Evolutionary conservation across 2,888 invertebrate species (phyloP).

Genomic region (Leptarthrus brevirostris): DNA sequence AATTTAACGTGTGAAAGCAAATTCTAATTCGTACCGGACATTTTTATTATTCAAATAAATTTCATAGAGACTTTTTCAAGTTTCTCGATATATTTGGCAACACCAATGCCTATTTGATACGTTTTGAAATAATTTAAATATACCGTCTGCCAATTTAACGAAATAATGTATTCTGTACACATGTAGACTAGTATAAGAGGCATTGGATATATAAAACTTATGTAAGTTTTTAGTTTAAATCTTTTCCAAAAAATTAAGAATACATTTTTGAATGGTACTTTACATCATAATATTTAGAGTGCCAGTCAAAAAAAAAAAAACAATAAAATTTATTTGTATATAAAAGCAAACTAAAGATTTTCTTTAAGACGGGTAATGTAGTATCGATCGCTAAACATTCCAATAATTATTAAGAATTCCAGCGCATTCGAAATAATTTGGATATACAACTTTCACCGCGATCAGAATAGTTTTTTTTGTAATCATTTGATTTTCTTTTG

Average conservation of each 20-base stretch:
- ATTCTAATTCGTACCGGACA: neutral
- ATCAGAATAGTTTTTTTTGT: constrained; percentile 4
- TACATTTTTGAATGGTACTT: neutral
- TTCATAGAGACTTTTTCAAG: constrained; percentile 1
- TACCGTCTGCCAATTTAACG: constrained; percentile 44
- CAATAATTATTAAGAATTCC: constrained; percentile 37
- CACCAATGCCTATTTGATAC: constrained; percentile 30
- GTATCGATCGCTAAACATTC: constrained; percentile 23
- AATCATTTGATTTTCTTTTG: neutral
- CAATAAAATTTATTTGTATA: neutral
- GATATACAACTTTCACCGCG: constrained; percentile 6
- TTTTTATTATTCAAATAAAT: neutral
- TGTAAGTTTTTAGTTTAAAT: neutral
- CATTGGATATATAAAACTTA: constrained; percentile 46
- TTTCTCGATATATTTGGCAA: constrained; percentile 8
- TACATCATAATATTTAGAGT: neutral
- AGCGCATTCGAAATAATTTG: constrained; percentile 36
- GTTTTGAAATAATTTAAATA: neutral
- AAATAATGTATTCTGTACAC: constrained; percentile 19
- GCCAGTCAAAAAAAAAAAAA: neutral
- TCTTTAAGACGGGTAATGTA: constrained; percentile 16
- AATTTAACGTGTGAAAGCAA: constrained; percentile 32
- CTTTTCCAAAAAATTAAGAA: neutral
- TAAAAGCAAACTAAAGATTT: constrained; percentile 8
- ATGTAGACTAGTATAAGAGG: constrained; percentile 42